phyloP scores from a whole-genome alignment of 2,113 vertebrate species.

The Triplophysa dalaica region DNA sequence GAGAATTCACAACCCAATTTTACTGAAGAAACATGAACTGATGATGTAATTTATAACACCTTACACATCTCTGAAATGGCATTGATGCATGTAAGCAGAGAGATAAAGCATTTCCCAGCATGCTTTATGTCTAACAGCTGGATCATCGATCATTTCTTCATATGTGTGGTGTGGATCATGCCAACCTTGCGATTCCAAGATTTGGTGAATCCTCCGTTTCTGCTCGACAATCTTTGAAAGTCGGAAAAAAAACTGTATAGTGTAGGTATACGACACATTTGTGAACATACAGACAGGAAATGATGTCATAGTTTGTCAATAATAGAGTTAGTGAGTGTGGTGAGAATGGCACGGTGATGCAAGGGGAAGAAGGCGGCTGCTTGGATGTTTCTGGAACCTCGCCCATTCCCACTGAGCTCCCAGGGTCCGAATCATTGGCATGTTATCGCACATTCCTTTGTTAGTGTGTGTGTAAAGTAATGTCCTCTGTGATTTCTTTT shows the following conservation, averaged over 20 bases:
- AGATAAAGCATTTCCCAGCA: constrained; percentile 79
- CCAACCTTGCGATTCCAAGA: constrained; percentile 62
- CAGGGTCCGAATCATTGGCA: constrained; percentile 4
- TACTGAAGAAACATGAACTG: background rate
- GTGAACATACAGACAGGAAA: constrained; percentile 65
- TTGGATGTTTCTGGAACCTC: constrained; percentile 11
- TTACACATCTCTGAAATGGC: constrained; percentile 42
- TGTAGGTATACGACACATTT: constrained; percentile 18
- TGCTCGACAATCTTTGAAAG: background rate
- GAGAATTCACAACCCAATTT: background rate
- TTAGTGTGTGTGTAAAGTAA: background rate
- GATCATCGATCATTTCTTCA: constrained; percentile 47
- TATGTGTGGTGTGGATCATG: constrained; percentile 58
- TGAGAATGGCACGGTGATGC: constrained; percentile 57
- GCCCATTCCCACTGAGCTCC: constrained; percentile 22
- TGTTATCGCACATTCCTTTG: constrained; percentile 27
- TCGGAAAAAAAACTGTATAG: too few relatives aligned
- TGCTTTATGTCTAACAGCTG: constrained; percentile 78
- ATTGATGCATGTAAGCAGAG: constrained; percentile 55
- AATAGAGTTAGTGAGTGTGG: constrained; percentile 59
- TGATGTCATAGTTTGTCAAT: constrained; percentile 70
- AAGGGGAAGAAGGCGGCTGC: constrained; percentile 31
- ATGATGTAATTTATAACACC: constrained; percentile 46
- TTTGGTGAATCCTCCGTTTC: background rate
- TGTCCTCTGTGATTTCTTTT: background rate